Percentiles rank a stretch among this genome's conserved stretches.
These are phyloP conservation scores for Nomia melanderi DNA, from an alignment of 1,140 invertebrate genomes.

Conservation along the genomic window DNA sequence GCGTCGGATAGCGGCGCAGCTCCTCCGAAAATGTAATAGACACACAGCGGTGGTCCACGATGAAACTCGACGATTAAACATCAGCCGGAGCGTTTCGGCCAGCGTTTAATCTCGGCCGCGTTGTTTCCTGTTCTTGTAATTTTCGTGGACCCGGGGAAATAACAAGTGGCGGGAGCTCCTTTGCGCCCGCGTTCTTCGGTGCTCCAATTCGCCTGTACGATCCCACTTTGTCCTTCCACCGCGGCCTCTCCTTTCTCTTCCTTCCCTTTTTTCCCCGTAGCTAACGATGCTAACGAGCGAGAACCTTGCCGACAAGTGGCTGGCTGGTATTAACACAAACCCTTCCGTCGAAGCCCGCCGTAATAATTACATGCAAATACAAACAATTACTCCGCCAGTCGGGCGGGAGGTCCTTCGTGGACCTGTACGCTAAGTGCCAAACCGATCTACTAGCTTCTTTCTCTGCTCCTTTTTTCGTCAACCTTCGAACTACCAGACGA, in stretches of 20 bases:
- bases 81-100: too few species aligned
- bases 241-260: not conserved
- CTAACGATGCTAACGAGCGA: slow-evolving; percentile 60
- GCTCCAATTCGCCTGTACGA: slow-evolving; percentile 46
- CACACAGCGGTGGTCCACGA: too few species aligned
- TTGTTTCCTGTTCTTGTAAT: slow-evolving; percentile 30
- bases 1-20: too few species aligned
- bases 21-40: too few species aligned
- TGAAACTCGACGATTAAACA: too few species aligned
- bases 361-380: slow-evolving; percentile 65
- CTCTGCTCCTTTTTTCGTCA: not conserved
- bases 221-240: slow-evolving; percentile 27
- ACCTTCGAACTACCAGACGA: not conserved
- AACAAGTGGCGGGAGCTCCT: slow-evolving; percentile 38
- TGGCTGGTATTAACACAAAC: slow-evolving; percentile 52
- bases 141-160: slow-evolving; percentile 35
- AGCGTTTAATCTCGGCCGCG: slow-evolving; percentile 14
- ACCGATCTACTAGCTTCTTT: not conserved
- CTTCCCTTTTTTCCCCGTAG: slow-evolving; percentile 20
- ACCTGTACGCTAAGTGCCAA: not conserved
- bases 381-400: slow-evolving; percentile 57
- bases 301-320: slow-evolving; percentile 46
- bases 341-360: slow-evolving; percentile 29
- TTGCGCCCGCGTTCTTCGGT: slow-evolving; percentile 41
- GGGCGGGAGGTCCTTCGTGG: not conserved